Evolutionary conservation across 2,797 vertebrate genomes (phyloP), one percentile per base, ranked within the genome.

Genomic region (Steatocranus sp.): DNA sequence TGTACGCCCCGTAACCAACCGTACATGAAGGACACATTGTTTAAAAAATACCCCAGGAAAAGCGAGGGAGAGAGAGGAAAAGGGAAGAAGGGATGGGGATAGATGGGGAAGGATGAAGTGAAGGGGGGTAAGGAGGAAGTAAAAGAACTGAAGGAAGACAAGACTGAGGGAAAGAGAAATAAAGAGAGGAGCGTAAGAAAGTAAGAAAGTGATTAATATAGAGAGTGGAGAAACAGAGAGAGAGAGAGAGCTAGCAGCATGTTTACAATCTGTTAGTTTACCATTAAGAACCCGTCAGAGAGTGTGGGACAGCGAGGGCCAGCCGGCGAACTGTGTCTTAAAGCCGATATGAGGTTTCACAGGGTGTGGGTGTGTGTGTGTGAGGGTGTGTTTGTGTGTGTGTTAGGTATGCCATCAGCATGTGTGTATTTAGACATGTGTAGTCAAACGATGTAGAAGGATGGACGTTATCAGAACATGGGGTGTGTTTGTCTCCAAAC

Each of bases 11-110:
- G 97, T 98, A 99, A 99, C 98, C 99, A 99, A 98, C 98, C 98
- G 98, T 98, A 99, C 98, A 99, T 99, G 98, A 99, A 99, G 98
- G 98, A 99, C 98, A 99, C 98, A 98, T 98, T 98, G 98, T 99
- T 98, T 98, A 98, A 99, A 99, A 99, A 98, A 98, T 97, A 98
- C 97, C 91, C 91, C 87, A 93, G 87, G 90, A 95, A 96, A 95
- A 95, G 97, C 96, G 15, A 95, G 54, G 94, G 95, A 94, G 80
- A 34, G 84, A 53, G 85, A 95, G 78, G 66, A 80, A 96, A 96
- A 95, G 95, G 95, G 54, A 82, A 53, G 75, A 86, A 80, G 94
- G 96, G 95, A 94, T 83, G 76, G 76, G 96, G 95, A 95, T 95
- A 30, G 96, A 96, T 95, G 95, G 95, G 95, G 95, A 96, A 96